Evolutionary conservation across 1,140 invertebrate genomes (phyloP), one percentile per base, ranked within the genome.

Genomic region (Leucophenga varia): DNA sequence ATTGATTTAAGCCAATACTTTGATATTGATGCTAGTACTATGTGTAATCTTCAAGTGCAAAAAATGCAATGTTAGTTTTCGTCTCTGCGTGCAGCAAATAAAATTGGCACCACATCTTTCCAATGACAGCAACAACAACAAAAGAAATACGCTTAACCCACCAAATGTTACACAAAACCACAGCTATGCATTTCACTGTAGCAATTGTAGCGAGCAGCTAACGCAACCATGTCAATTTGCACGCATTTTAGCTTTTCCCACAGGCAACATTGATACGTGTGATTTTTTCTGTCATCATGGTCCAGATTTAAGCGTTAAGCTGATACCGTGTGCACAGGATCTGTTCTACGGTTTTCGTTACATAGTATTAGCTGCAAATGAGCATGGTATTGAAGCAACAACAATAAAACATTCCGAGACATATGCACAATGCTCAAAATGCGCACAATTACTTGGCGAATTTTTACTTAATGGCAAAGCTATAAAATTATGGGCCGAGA

Each of bases 241-340:
- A 31, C 40, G 39, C 45, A 34, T 52, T n/a, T 17, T 38, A 13
- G 50, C 47, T 30, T 52, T 47, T 39, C 50, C 50, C 3, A 39
- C 50, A n/a, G 50, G 50, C 8, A 20, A 35, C 2, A 47, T 52
- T 25, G 45, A 52, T 34, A 28, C 39, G 6, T 39, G 36, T 20
- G 39, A 52, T 28, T 52, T 52, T 22, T 52, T 52, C 16, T 52
- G 50, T 17, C 50, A 52, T 36, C 44, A 47, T 43, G 50, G 44
- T 9, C 45, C 50, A 0, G 21, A 30, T 10, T 52, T 52, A 25
- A 25, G n/a, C n/a, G n/a, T n/a, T n/a, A n/a, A n/a, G n/a, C n/a
- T n/a, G n/a, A n/a, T n/a, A n/a, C n/a, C n/a, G n/a, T n/a, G n/a
- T n/a, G n/a, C n/a, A n/a, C n/a, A n/a, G n/a, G n/a, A n/a, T n/a